A percentile compares a stretch with the other conserved stretches of the same genome.
Evolutionary conservation across 2,888 invertebrate genomes (phyloP).

Genomic region (Sarcophaga carnaria): DNA sequence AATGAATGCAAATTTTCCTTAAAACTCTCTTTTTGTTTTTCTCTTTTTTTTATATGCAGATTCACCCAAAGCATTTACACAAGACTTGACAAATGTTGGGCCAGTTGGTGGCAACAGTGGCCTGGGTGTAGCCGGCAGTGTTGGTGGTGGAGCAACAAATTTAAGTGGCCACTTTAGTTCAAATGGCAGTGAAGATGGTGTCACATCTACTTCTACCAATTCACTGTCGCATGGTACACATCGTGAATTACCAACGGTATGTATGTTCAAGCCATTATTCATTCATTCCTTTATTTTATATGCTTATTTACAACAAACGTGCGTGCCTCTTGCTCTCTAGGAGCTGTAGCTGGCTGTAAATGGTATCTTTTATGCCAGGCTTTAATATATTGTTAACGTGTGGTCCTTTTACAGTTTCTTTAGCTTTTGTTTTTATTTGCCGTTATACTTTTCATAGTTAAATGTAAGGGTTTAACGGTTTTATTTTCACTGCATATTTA

Average conservation of each 20-base stretch:
- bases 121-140: constrained; percentile 74
- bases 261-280: constrained; percentile 39
- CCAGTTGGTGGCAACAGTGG: constrained; percentile 75
- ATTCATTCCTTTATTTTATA: constrained; percentile 19
- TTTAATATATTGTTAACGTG: not conserved
- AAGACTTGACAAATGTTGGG: constrained; percentile 84
- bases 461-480: constrained; percentile 29
- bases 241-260: constrained; percentile 81
- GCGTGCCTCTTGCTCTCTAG: not conserved
- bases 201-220: constrained; percentile 80
- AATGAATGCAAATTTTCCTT: not conserved
- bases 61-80: constrained; percentile 89
- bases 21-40: not conserved
- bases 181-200: constrained; percentile 76
- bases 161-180: constrained; percentile 58
- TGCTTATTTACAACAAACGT: not conserved
- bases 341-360: not conserved
- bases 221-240: constrained; percentile 78
- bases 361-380: not conserved
- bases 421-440: too few species aligned
- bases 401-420: too few species aligned
- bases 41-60: constrained; percentile 82
- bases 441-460: not conserved
- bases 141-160: constrained; percentile 63
- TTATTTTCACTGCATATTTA: not conserved